Conservation (phyloP, 2,888 invertebrate species). For the Beris morrisii region DNA sequence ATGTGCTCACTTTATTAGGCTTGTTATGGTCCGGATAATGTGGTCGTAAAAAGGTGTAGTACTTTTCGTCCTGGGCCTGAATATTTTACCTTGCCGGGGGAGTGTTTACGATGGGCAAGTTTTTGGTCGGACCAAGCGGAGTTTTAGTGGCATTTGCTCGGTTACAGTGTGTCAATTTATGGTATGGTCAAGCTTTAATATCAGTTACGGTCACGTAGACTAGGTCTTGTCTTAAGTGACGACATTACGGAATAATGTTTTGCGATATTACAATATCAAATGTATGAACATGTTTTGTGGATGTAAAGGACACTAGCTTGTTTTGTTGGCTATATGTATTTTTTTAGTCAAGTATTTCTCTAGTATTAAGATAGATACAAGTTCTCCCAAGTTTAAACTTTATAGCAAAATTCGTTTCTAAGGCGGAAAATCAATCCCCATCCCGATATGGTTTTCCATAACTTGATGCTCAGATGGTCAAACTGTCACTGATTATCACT, state of each 20-base stretch:
- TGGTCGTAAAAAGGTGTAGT: conserved; percentile 35
- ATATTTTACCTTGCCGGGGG: conserved; percentile 18
- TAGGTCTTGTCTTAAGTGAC: conserved; percentile 31
- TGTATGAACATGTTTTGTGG: too few species aligned
- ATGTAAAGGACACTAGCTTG: too few species aligned
- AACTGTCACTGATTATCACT: too few species aligned
- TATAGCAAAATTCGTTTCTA: too few species aligned
- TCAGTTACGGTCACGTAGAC: conserved; percentile 36
- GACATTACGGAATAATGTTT: conserved; percentile 1
- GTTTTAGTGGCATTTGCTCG: neutral
- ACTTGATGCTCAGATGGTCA: too few species aligned
- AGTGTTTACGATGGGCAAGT: conserved; percentile 29
- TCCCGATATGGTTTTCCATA: too few species aligned
- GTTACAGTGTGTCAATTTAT: conserved; percentile 35
- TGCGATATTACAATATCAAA: too few species aligned
- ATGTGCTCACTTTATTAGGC: conserved; percentile 39
- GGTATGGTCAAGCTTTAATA: conserved; percentile 32
- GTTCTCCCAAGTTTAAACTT: too few species aligned
- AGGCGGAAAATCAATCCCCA: too few species aligned
- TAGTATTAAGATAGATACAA: too few species aligned
- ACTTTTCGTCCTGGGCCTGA: conserved; percentile 17
- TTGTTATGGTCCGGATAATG: conserved; percentile 38
- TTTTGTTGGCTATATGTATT: too few species aligned
- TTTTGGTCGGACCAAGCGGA: conserved; percentile 8
- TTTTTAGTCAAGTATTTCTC: too few species aligned